phyloP scores from a whole-genome alignment of 2,113 vertebrate species.

The Dromas ardeola region DNA sequence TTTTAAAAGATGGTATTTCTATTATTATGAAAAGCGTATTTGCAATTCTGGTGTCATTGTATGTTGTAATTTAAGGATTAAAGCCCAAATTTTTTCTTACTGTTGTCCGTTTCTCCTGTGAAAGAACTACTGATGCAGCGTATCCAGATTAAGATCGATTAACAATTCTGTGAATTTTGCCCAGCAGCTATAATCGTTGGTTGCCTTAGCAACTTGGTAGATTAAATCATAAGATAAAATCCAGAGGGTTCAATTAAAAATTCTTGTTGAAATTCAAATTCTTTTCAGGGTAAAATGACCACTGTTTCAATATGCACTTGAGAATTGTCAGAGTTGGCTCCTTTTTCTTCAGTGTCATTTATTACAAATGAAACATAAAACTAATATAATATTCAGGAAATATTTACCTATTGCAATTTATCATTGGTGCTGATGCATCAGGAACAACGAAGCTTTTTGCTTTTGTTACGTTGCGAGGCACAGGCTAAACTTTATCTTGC shows the following conservation, averaged over 20 bases:
- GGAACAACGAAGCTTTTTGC: neutral
- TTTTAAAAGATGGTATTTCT: neutral
- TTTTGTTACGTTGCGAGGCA: neutral
- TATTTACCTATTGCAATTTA: neutral
- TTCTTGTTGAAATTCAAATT: conserved; percentile 57
- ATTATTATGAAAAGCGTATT: neutral
- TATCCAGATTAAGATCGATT: conserved; percentile 64
- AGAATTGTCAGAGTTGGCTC: neutral
- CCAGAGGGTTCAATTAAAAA: conserved; percentile 64
- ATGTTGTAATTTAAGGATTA: neutral
- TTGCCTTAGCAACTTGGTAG: conserved; percentile 66
- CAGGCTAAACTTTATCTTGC: neutral
- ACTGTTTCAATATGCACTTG: neutral
- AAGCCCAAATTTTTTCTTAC: neutral
- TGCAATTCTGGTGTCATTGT: neutral
- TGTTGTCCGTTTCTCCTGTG: neutral
- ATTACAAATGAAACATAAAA: neutral
- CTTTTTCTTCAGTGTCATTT: neutral
- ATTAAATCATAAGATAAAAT: conserved; percentile 59
- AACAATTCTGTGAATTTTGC: conserved; percentile 66
- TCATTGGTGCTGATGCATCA: neutral
- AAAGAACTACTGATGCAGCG: neutral
- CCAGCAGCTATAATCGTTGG: conserved; percentile 49
- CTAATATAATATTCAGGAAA: neutral
- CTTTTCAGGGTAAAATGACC: neutral